phyloP scores from a whole-genome alignment of 2,113 vertebrate species.

The Poecile atricapillus region DNA sequence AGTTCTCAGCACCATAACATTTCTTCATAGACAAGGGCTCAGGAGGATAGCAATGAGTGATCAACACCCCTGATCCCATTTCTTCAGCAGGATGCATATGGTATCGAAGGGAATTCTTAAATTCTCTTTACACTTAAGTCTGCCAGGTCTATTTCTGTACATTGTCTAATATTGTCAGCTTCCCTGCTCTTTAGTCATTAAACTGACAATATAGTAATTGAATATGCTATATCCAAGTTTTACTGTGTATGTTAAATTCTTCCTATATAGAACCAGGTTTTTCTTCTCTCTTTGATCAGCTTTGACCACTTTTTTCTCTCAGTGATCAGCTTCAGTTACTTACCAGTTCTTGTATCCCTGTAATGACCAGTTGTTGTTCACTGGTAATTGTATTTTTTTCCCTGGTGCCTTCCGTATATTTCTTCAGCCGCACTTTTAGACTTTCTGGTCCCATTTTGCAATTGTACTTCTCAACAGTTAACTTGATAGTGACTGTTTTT shows the following conservation, averaged over 20 bases:
- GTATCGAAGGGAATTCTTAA: not conserved
- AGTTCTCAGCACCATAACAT: not conserved
- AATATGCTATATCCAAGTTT: not conserved
- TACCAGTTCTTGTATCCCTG: not conserved
- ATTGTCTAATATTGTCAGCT: not conserved
- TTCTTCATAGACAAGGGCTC: not conserved
- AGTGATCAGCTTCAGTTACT: not conserved
- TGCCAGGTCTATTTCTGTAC: not conserved
- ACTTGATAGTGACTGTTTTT: not conserved
- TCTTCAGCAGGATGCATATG: not conserved
- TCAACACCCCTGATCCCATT: not conserved
- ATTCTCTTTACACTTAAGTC: not conserved
- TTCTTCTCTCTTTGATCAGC: not conserved
- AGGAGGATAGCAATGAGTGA: not conserved
- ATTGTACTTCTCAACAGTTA: not conserved
- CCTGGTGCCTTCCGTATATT: not conserved
- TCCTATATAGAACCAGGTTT: not conserved
- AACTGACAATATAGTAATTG: not conserved
- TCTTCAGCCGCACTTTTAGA: not conserved
- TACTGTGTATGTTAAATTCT: not conserved
- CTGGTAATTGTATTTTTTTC: not conserved
- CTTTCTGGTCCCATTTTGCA: not conserved
- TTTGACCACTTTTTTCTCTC: not conserved
- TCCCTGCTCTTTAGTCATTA: not conserved
- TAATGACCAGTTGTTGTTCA: not conserved